phyloP scores from a whole-genome alignment of 2,113 vertebrate species.

The Centropristis striata region DNA sequence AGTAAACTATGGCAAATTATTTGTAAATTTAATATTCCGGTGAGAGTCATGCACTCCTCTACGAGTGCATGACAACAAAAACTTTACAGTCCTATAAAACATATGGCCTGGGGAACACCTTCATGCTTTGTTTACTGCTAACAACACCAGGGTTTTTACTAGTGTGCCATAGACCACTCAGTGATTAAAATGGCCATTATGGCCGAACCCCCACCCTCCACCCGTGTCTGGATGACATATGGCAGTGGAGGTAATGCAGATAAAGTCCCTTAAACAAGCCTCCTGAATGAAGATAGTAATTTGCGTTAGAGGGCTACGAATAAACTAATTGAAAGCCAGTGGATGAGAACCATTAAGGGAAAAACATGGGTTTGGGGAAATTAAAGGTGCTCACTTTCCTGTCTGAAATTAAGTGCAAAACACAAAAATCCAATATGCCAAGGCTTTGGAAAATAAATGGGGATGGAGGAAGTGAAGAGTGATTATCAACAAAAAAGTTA shows the following conservation, averaged over 20 bases:
- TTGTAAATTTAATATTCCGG: slow-evolving; percentile 15
- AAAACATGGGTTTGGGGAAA: slow-evolving; percentile 11
- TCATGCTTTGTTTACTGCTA: slow-evolving; percentile 62
- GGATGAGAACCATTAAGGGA: slow-evolving; percentile 40
- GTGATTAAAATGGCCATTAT: slow-evolving; percentile 67
- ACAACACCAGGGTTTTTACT: slow-evolving; percentile 44
- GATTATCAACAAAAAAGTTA: not conserved
- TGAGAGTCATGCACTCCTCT: slow-evolving; percentile 1
- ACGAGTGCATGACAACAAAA: slow-evolving; percentile 25
- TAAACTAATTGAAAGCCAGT: slow-evolving; percentile 56
- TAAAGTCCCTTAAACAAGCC: slow-evolving; percentile 65
- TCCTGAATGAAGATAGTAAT: slow-evolving; percentile 57
- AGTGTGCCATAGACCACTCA: slow-evolving; percentile 42
- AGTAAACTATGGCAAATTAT: not conserved
- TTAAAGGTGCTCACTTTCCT: slow-evolving; percentile 3
- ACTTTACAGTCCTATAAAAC: slow-evolving; percentile 57
- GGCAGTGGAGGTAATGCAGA: slow-evolving; percentile 71
- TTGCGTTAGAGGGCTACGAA: slow-evolving; percentile 54
- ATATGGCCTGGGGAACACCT: slow-evolving; percentile 40
- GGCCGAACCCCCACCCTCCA: slow-evolving; percentile 50
- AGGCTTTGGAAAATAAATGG: not conserved
- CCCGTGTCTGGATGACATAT: slow-evolving; percentile 75
- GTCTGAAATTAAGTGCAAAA: slow-evolving; percentile 19
- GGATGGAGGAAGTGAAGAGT: not conserved
- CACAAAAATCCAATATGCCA: slow-evolving; percentile 10